Conservation (phyloP, 2,113 vertebrate genomes). For the Phycodurus eques region DNA sequence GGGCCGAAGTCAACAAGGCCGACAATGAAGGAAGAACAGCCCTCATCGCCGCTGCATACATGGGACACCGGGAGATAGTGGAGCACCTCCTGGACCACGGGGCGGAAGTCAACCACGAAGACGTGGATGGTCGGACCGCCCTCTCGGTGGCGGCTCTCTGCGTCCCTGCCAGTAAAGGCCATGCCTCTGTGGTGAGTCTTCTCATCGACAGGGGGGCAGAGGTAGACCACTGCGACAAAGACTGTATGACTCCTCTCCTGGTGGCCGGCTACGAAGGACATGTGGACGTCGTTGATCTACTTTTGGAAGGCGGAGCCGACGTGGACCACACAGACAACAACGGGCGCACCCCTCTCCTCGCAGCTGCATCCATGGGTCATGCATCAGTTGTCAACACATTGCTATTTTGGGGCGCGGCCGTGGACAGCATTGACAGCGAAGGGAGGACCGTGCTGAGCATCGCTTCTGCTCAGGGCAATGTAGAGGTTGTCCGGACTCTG, state of each 20-base stretch:
- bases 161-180: conserved; percentile 93
- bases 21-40: conserved; percentile 96
- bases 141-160: conserved; percentile 95
- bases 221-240: conserved; percentile 96
- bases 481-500: conserved; percentile 95
- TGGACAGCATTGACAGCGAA: conserved; percentile 96
- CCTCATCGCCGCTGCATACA: conserved; percentile 93
- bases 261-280: conserved; percentile 98
- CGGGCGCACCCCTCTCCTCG: conserved; percentile 91
- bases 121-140: conserved; percentile 91
- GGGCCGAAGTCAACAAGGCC: conserved; percentile 94
- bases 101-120: conserved; percentile 92
- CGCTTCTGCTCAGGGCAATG: conserved; percentile 94
- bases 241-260: conserved; percentile 95
- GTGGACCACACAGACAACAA: conserved; percentile 97
- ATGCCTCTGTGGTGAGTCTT: conserved; percentile 92
- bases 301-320: conserved; percentile 93
- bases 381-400: conserved; percentile 93
- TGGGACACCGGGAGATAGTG: conserved; percentile 96
- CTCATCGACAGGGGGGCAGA: conserved; percentile 92
- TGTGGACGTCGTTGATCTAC: conserved; percentile 92
- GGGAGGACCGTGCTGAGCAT: conserved; percentile 96
- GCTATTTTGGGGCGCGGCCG: conserved; percentile 95
- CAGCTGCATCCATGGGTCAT: conserved; percentile 96
- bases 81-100: conserved; percentile 94